These are phyloP conservation scores for Megalurothrips usitatus DNA, from an alignment of 2,888 invertebrate species.

Conservation along the genomic window DNA sequence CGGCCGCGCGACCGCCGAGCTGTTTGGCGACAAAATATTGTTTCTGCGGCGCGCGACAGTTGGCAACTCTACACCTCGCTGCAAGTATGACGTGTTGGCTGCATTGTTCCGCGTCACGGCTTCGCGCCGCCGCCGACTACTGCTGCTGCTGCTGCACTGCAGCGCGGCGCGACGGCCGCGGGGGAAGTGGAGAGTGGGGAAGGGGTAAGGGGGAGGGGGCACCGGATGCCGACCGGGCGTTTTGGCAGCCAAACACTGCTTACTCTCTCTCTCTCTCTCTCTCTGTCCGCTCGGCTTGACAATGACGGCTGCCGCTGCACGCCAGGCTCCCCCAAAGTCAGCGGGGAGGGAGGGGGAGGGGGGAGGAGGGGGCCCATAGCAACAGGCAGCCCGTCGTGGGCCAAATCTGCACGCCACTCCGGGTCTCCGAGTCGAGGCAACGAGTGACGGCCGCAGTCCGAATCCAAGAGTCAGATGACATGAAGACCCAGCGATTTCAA, in stretches of 20 bases:
- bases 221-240: constrained; percentile 11
- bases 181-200: not conserved
- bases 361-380: not conserved
- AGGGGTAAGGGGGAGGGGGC: not conserved
- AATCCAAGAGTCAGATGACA: no score
- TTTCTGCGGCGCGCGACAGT: not conserved
- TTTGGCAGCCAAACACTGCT: constrained; percentile 10
- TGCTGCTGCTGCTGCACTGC: not conserved
- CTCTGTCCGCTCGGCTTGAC: not conserved
- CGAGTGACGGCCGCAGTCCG: no score
- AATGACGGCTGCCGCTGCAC: not conserved
- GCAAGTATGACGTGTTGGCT: constrained; percentile 1
- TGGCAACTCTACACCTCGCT: not conserved
- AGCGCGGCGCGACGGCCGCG: not conserved
- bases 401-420: no score
- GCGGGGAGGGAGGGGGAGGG: no score
- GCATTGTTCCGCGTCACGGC: not conserved
- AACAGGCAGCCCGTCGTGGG: not conserved
- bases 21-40: no score
- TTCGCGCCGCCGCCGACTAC: not conserved
- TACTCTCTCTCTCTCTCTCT: constrained; percentile 3
- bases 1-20: no score
- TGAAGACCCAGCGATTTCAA: no score
- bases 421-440: no score
- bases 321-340: not conserved